phyloP scores from a whole-genome alignment of 2,888 invertebrate species.

The Mechanitis messenoides region DNA sequence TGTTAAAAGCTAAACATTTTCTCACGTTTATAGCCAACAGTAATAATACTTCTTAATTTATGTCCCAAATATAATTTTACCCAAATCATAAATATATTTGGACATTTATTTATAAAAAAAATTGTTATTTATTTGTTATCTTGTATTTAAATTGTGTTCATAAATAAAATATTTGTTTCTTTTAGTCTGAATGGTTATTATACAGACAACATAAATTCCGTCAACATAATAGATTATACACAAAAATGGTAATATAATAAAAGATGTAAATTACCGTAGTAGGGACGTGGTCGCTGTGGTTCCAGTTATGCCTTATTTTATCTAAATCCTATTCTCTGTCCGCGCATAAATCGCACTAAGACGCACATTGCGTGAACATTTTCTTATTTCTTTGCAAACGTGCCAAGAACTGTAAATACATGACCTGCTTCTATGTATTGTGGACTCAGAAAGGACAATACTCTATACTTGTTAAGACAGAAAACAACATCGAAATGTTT shows the following conservation, averaged over 20 bases:
- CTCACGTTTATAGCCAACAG: constrained; percentile 6
- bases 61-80: neutral
- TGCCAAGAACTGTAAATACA: constrained; percentile 63
- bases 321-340: constrained; percentile 73
- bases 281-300: constrained; percentile 17
- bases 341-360: constrained; percentile 72
- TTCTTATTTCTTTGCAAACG: constrained; percentile 71
- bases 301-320: constrained; percentile 64
- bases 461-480: neutral
- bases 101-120: too few species aligned
- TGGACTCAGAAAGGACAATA: constrained; percentile 4
- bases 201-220: neutral
- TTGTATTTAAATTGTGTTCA: too few species aligned
- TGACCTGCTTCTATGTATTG: constrained; percentile 25
- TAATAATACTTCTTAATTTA: constrained; percentile 13
- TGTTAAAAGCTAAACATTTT: constrained; percentile 14
- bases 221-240: constrained; percentile 1
- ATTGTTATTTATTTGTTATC: too few species aligned
- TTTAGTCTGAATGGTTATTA: too few species aligned
- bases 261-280: constrained; percentile 2
- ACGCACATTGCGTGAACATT: constrained; percentile 70
- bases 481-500: neutral
- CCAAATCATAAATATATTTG: neutral
- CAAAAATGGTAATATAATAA: constrained; percentile 1
- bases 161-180: neutral